phyloP scores from a whole-genome alignment of 2,113 vertebrate genomes.

The Erinaceus europaeus region DNA sequence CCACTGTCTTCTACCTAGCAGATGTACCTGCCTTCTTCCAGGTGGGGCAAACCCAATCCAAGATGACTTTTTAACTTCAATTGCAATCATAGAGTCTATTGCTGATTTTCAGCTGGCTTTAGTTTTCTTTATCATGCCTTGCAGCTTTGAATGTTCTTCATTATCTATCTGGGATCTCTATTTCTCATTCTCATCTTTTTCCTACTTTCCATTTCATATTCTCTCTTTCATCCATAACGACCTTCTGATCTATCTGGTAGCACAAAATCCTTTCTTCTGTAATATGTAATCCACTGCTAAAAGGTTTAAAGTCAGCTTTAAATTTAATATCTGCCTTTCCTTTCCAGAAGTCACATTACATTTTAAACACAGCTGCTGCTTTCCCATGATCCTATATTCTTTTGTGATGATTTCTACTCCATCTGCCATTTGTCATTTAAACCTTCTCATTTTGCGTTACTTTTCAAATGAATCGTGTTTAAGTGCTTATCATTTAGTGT shows the following conservation, averaged over 20 bases:
- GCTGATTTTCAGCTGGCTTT: too few species aligned
- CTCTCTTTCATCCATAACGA: background rate
- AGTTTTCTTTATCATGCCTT: too few species aligned
- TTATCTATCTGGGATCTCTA: background rate
- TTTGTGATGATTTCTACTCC: background rate
- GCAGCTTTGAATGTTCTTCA: too few species aligned
- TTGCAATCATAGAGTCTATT: too few species aligned
- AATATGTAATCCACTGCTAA: background rate
- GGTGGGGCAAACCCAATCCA: rapidly evolving
- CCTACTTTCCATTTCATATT: background rate
- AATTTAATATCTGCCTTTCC: background rate
- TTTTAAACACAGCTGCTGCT: background rate
- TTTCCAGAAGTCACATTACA: background rate
- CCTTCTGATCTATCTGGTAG: background rate
- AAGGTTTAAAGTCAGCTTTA: background rate
- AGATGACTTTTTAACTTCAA: too few species aligned
- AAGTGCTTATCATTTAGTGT: background rate
- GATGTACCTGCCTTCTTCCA: rapidly evolving
- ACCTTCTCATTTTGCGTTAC: background rate
- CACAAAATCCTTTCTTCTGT: background rate
- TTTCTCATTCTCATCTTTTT: background rate
- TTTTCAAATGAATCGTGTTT: background rate
- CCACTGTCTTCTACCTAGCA: too few species aligned
- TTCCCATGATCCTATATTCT: background rate
- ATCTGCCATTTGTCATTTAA: background rate